These are phyloP conservation scores for Mormyrus iriodes DNA, from an alignment of 2,113 vertebrate genomes.

Conservation along the genomic window DNA sequence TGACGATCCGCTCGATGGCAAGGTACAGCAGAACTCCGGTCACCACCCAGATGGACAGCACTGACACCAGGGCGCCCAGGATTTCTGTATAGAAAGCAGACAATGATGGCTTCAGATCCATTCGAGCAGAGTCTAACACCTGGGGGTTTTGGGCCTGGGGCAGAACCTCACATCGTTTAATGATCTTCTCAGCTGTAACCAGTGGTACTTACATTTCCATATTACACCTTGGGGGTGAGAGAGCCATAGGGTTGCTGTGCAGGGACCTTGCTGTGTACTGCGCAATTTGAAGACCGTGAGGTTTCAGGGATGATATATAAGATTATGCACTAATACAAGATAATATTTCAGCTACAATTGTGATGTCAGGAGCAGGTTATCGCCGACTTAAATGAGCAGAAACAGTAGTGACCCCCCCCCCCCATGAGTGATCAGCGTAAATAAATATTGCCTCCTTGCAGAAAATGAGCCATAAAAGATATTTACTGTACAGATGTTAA, in stretches of 20 bases:
- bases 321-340: background rate
- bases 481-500: background rate
- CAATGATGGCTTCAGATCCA: background rate
- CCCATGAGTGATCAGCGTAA: background rate
- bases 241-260: background rate
- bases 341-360: background rate
- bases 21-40: conserved; percentile 84
- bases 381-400: background rate
- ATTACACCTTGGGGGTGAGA: background rate
- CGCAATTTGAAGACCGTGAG: background rate
- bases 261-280: background rate
- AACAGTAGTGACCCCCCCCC: background rate
- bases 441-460: background rate
- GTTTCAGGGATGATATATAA: background rate
- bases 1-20: conserved; percentile 80
- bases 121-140: background rate
- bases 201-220: background rate
- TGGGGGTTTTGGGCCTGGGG: background rate
- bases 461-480: background rate
- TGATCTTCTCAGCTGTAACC: background rate
- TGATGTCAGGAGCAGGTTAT: background rate
- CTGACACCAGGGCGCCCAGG: conserved; percentile 81
- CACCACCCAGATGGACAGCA: conserved; percentile 91
- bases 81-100: conserved; percentile 65
- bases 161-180: background rate